Base-by-base conservation (phyloP, 2,797 vertebrate genomes). In the Labeo calbasu region DNA sequence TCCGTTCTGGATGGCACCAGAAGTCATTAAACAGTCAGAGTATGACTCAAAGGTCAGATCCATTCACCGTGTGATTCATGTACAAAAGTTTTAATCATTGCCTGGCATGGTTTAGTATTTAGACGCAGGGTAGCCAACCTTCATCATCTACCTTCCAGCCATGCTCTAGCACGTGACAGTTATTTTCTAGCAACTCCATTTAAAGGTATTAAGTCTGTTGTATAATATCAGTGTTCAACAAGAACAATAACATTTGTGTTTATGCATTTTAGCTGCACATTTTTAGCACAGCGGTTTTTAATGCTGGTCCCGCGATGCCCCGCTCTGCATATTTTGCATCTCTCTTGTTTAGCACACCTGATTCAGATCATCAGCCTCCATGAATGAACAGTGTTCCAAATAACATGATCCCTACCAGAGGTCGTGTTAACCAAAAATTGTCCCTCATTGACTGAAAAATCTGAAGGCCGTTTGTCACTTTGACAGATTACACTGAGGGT, bases 1-100 rank as follows among this genome's bases (percentile, higher is more conserved):
- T 48, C 98, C 98, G 0, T 99, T 99, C 92, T 99, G 98, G 98
- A 99, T 99, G 98, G 98, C 98, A 3, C 98, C 98, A 3, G 98
- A 99, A 91, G 98, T 99, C 92, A 99, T 99, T 89, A 99, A 99
- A 88, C 98, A 99, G 85, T 99, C 98, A 0, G 97, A 98, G 1
- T 99, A 99, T 8, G 98, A 99, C 91, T 99, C 96, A 48, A 99
- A 99, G 97, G 98, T 98, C 89, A n/a, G 19, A n/a, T 57, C 61
- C 2, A 28, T 51, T 28, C 14, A 66, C 0, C 4, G 11, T 25
- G 48, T 57, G 12, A 55, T 28, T 28, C 7, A 65, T 1, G 4
- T 36, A n/a, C 6, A 5, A 15, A 51, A n/a, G 21, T 46, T 25
- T 25, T 25, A 61, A 23, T 46, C 55, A 25, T 48, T 25, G 55